A percentile compares a stretch with the other conserved stretches of the same genome.
Conservation (phyloP, 2,113 vertebrate species). For the Cebus imitator region DNA sequence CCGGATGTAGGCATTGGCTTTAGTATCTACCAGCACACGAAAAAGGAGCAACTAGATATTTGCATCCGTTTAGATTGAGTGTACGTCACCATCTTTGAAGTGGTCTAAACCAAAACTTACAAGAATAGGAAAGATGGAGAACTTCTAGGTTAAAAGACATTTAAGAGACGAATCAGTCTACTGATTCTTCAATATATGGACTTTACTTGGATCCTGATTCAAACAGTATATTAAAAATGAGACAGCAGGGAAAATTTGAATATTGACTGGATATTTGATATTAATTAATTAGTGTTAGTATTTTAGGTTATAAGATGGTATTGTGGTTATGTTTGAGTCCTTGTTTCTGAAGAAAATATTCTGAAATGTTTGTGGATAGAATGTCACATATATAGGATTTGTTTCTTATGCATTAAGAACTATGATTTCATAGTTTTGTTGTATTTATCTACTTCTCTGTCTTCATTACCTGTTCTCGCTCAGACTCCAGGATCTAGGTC, state of each 20-base stretch:
- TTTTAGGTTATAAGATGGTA: neutral
- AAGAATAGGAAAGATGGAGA: neutral
- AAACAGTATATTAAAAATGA: slow-evolving; percentile 8
- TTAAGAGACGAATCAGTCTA: neutral
- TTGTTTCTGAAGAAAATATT: neutral
- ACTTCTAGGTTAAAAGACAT: neutral
- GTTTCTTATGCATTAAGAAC: neutral
- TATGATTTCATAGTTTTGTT: neutral
- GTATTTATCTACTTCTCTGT: neutral
- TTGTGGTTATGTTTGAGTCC: neutral
- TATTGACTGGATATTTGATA: neutral
- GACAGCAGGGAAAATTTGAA: neutral
- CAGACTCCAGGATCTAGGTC: neutral
- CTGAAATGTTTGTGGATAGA: neutral
- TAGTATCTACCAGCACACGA: neutral
- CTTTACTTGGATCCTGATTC: neutral
- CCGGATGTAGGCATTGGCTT: neutral
- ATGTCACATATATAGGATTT: neutral
- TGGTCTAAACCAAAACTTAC: neutral
- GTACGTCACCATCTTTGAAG: neutral
- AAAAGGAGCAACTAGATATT: neutral
- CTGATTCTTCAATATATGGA: neutral
- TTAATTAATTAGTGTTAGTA: neutral
- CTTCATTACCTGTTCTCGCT: neutral
- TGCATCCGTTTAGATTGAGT: neutral